These are phyloP conservation scores for Diarsia rubi DNA, from an alignment of 2,888 invertebrate species.

Conservation along the genomic window DNA sequence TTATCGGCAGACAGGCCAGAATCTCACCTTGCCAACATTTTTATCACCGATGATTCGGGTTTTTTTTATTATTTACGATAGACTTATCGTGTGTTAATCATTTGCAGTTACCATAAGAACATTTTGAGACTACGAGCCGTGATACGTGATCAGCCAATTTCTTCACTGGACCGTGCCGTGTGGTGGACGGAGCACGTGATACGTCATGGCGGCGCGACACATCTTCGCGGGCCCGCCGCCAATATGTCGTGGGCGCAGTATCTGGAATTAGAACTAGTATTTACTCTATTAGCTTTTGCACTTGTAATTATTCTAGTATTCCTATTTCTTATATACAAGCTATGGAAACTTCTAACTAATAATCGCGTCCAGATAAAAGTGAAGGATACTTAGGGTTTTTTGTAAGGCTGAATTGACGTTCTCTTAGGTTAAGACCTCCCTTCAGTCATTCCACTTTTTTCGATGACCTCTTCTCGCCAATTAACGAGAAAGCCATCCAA, in stretches of 20 bases:
- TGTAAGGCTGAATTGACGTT: no score
- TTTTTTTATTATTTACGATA: background rate
- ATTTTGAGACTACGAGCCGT: conserved; percentile 24
- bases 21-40: background rate
- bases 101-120: conserved; percentile 37
- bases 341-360: conserved; percentile 20
- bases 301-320: background rate
- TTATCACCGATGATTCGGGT: no score
- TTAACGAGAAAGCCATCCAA: background rate
- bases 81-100: background rate
- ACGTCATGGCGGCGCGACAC: conserved; percentile 45
- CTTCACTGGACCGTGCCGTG: conserved; percentile 38
- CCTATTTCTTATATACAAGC: background rate
- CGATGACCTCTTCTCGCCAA: no score
- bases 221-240: conserved; percentile 41
- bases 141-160: conserved; percentile 34
- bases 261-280: conserved; percentile 37
- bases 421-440: background rate
- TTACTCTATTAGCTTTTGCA: conserved; percentile 8
- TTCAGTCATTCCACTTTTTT: background rate
- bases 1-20: no score
- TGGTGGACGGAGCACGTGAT: conserved; percentile 54
- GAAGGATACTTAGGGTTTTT: background rate
- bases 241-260: conserved; percentile 49
- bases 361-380: background rate